Conservation (phyloP, 2,113 vertebrate species). For the Piaya cayana region DNA sequence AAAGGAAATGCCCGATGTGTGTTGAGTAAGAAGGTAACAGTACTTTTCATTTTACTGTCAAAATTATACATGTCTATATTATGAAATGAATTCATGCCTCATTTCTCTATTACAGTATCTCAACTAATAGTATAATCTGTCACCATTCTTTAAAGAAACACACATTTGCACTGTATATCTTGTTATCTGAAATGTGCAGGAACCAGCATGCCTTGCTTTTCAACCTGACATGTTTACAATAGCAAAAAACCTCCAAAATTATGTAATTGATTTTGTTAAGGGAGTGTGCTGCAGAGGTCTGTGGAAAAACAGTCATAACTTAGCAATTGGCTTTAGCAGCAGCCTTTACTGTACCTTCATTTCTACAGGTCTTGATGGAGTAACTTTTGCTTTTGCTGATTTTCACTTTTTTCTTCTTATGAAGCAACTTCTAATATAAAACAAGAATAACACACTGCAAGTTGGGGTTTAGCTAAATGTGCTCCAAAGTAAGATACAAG, state of each 20-base stretch:
- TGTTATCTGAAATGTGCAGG: neutral
- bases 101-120: constrained; percentile 14
- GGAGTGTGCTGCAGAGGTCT: neutral
- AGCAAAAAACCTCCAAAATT: neutral
- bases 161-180: neutral
- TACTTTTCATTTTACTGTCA: constrained; percentile 4
- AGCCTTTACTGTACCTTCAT: neutral
- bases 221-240: neutral
- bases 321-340: neutral
- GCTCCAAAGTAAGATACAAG: neutral
- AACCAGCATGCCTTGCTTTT: neutral
- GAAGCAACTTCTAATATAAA: neutral
- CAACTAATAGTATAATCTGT: constrained; percentile 2
- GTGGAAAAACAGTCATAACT: neutral
- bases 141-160: constrained; percentile 10
- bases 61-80: neutral
- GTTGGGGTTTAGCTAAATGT: neutral
- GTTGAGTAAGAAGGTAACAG: neutral
- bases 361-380: neutral
- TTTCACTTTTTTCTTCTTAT: too few species aligned
- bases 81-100: constrained; percentile 18
- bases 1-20: neutral
- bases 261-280: neutral
- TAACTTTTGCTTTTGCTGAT: too few species aligned
- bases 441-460: neutral